These are phyloP conservation scores for Gymnobelideus leadbeateri DNA, from an alignment of 2,113 vertebrate species.

Conservation along the genomic window DNA sequence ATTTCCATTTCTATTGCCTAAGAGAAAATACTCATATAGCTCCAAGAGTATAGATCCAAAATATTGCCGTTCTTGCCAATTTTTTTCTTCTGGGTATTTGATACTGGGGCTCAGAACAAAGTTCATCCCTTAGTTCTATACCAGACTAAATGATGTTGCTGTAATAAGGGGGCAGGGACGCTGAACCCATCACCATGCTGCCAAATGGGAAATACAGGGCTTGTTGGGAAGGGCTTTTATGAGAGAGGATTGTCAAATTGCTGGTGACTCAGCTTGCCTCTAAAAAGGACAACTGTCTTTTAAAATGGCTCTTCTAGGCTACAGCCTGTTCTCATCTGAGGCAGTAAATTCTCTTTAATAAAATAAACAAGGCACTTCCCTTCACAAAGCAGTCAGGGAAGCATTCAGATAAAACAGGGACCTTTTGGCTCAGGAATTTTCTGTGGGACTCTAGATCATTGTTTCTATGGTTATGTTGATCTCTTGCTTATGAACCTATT, in stretches of 20 bases:
- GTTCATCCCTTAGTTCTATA: slow-evolving; percentile 14
- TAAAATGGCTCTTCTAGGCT: background rate
- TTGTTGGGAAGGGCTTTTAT: slow-evolving; percentile 16
- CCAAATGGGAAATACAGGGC: background rate
- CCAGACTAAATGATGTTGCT: background rate
- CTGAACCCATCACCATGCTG: slow-evolving; percentile 3
- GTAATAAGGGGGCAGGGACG: background rate
- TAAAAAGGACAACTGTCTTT: slow-evolving; percentile 41
- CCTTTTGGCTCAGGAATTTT: background rate
- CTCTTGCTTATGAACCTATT: background rate
- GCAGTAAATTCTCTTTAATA: slow-evolving; percentile 55
- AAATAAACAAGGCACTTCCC: slow-evolving; percentile 28
- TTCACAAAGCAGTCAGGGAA: slow-evolving; percentile 32
- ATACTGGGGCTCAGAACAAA: slow-evolving; percentile 17
- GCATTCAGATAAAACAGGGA: background rate
- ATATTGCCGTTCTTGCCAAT: background rate
- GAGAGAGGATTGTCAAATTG: slow-evolving; percentile 42
- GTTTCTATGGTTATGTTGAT: slow-evolving; percentile 18
- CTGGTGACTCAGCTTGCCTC: slow-evolving; percentile 15
- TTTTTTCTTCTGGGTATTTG: slow-evolving; percentile 42
- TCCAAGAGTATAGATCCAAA: background rate
- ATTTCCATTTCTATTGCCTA: slow-evolving; percentile 43
- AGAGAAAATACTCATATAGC: slow-evolving; percentile 16
- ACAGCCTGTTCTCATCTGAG: slow-evolving; percentile 31
- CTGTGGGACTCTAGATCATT: too few species aligned